phyloP scores from a whole-genome alignment of 2,113 vertebrate genomes.

The Ginglymostoma cirratum region DNA sequence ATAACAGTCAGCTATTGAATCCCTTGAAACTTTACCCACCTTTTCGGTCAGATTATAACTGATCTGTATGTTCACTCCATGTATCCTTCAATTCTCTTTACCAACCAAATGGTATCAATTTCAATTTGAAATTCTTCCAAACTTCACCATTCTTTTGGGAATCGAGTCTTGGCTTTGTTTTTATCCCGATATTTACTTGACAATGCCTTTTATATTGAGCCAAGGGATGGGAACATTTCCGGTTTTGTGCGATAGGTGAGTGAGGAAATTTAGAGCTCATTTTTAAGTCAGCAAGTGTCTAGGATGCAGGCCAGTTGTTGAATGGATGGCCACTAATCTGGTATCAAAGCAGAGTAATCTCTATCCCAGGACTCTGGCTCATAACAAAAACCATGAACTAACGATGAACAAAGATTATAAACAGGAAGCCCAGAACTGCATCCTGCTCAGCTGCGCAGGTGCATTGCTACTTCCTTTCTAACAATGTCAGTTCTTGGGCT shows the following conservation, averaged over 20 bases:
- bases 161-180: background rate
- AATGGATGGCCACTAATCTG: background rate
- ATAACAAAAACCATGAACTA: background rate
- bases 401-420: background rate
- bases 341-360: background rate
- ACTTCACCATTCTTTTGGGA: background rate
- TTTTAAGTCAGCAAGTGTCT: background rate
- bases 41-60: background rate
- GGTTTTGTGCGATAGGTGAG: background rate
- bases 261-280: background rate
- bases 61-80: background rate
- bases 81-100: background rate
- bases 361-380: background rate
- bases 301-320: background rate
- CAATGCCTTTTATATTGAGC: no score
- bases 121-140: background rate
- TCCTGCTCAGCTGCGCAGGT: background rate
- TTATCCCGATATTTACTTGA: background rate
- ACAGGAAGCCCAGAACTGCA: background rate
- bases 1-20: background rate
- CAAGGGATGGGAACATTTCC: background rate
- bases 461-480: background rate
- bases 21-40: background rate
- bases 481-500: background rate
- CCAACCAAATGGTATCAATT: background rate